Conservation (phyloP, 2,797 vertebrate species). For the Enteromius fasciolatus region DNA sequence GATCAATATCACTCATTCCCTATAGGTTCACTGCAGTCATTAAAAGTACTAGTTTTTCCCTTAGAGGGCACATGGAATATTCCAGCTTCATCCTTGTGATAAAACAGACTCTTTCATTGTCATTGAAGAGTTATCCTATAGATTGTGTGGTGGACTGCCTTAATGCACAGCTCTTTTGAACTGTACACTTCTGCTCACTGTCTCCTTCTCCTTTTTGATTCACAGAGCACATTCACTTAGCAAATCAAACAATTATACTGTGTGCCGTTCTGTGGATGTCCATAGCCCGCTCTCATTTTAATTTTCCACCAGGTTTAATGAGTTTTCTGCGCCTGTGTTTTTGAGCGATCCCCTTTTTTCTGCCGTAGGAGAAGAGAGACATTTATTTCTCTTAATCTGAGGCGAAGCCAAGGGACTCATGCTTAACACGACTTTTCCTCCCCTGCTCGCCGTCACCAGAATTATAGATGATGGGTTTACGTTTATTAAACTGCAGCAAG, state of each 20-base stretch:
- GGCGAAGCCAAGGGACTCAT: conserved; percentile 31
- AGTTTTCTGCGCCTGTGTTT: conserved; percentile 45
- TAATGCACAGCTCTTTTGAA: conserved; percentile 14
- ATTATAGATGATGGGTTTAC: conserved; percentile 47
- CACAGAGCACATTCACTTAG: background rate
- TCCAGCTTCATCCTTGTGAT: background rate
- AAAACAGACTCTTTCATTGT: conserved; percentile 18
- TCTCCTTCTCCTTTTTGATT: conserved; percentile 16
- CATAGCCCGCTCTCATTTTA: conserved; percentile 4
- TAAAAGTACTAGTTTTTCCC: conserved; percentile 4
- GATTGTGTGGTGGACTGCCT: background rate
- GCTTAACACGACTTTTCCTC: conserved; percentile 27
- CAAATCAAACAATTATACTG: conserved; percentile 18
- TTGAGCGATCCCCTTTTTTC: conserved; percentile 47
- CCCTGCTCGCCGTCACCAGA: conserved; percentile 4
- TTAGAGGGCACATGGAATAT: conserved; percentile 10
- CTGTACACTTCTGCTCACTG: background rate
- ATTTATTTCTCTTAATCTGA: conserved; percentile 55
- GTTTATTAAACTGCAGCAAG: conserved; percentile 29
- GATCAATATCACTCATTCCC: conserved; percentile 36
- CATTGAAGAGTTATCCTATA: background rate
- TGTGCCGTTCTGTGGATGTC: background rate
- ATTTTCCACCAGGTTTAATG: conserved; percentile 52
- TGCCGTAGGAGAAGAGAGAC: conserved; percentile 34
- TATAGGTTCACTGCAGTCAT: conserved; percentile 14